Base-by-base conservation (phyloP, 2,888 invertebrate genomes). In the Aleiodes leptofemur region DNA sequence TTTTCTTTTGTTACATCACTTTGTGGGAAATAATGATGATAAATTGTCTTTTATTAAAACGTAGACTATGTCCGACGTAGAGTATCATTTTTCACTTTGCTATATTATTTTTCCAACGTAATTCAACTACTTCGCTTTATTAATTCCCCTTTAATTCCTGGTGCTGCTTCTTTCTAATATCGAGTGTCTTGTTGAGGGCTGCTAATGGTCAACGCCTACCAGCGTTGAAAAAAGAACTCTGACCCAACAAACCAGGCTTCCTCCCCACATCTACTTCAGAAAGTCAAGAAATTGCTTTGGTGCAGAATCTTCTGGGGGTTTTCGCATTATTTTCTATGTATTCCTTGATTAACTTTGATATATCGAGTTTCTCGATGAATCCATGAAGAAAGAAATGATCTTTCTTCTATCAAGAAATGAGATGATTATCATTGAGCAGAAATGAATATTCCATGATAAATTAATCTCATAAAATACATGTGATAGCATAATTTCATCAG, bases 181-280 rank as follows among this genome's bases (percentile, higher is more conserved):
- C 64, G 14, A 64, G 11, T 64, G 14, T 69, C 43, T 59, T 70
- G 68, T 70, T 31, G 73, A 74, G 53, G 76, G 73, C 72, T 78
- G 76, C 76, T 81, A 81, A 81, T 80, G 80, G 77, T 76, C 79
- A 74, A 77, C 79, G 74, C 77, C 77, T 78, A 76, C 59, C 29
- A 56, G 74, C 61, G 64, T 34, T 68, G 72, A 70, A 61, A 64
- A 64, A 23, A 74, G 69, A 66, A 71, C 71, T 74, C 64, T 71
- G 64, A 74, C 70, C 56, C 66, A 43, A 68, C 61, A 66, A 72
- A 56, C 23, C 59, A 53, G 43, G 68, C 72, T 51, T 51, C 57
- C 53, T 7, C 16, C 51, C 14, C 14, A 43, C 23, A 43, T 9
- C 43, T 23, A 64, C 72, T 76, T 57, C 34, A 72, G 64, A 74